Percentiles rank a stretch among this genome's conserved stretches.
phyloP scores from a whole-genome alignment of 2,113 vertebrate species.

The Hypanus sabinus region DNA sequence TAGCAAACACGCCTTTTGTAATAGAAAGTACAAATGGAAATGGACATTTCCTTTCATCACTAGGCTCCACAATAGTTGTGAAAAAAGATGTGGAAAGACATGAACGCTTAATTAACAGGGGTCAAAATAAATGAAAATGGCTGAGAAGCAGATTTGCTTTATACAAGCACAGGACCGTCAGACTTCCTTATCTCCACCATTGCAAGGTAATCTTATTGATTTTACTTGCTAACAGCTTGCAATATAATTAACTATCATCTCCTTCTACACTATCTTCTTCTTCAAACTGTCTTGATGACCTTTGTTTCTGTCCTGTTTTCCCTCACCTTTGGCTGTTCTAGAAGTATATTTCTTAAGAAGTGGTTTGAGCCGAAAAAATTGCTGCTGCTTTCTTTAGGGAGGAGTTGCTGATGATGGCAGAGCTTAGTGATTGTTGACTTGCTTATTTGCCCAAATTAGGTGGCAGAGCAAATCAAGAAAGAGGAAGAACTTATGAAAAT shows the following conservation, averaged over 20 bases:
- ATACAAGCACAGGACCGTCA: not conserved
- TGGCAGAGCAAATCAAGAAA: not conserved
- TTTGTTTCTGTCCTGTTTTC: not conserved
- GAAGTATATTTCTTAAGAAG: not conserved
- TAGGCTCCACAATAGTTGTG: not conserved
- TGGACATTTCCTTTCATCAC: not conserved
- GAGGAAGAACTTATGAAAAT: too few relatives aligned
- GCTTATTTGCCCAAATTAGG: not conserved
- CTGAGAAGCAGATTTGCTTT: not conserved
- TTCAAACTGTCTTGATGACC: not conserved
- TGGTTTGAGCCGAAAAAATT: too few relatives aligned
- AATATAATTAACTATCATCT: not conserved
- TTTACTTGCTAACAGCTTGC: not conserved
- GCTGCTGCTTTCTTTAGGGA: not conserved
- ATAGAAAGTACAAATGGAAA: not conserved
- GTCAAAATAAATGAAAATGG: not conserved
- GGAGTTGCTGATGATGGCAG: not conserved
- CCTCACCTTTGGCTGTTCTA: not conserved
- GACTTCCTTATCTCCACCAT: not conserved
- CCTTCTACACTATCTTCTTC: not conserved
- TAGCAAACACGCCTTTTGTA: not conserved
- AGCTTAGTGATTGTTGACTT: not conserved
- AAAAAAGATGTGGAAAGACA: not conserved
- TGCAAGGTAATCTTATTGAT: not conserved
- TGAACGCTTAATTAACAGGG: not conserved